phyloP scores from a whole-genome alignment of 2,113 vertebrate species.

The Trogon surrucura region DNA sequence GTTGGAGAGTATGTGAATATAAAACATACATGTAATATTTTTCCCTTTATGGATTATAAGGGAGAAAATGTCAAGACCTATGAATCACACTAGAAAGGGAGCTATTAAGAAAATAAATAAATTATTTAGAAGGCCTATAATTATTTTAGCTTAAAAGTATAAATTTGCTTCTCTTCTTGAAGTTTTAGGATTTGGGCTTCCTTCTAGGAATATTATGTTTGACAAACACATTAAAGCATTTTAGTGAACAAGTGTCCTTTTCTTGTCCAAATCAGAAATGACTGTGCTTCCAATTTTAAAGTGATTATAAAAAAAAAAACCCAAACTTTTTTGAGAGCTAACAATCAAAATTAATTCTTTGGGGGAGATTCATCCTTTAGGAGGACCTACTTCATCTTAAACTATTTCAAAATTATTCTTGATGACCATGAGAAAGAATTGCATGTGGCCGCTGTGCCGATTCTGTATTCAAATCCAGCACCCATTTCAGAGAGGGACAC shows the following conservation, averaged over 20 bases:
- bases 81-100: not conserved
- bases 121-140: not conserved
- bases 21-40: not conserved
- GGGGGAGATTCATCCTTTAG: not conserved
- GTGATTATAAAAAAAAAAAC: not conserved
- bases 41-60: not conserved
- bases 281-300: not conserved
- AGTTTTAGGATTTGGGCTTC: not conserved
- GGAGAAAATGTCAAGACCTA: not conserved
- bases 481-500: not conserved
- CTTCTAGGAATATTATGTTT: not conserved
- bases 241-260: not conserved
- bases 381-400: not conserved
- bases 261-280: not conserved
- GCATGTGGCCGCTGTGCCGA: not conserved
- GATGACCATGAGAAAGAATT: not conserved
- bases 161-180: not conserved
- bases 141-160: conserved; percentile 4
- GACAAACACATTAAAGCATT: not conserved
- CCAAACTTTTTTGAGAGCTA: not conserved
- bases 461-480: not conserved
- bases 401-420: not conserved
- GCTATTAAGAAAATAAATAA: not conserved
- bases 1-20: not conserved
- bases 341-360: not conserved